These are phyloP conservation scores for Temnothorax curvispinosus DNA, from an alignment of 1,140 invertebrate species.

Conservation along the genomic window DNA sequence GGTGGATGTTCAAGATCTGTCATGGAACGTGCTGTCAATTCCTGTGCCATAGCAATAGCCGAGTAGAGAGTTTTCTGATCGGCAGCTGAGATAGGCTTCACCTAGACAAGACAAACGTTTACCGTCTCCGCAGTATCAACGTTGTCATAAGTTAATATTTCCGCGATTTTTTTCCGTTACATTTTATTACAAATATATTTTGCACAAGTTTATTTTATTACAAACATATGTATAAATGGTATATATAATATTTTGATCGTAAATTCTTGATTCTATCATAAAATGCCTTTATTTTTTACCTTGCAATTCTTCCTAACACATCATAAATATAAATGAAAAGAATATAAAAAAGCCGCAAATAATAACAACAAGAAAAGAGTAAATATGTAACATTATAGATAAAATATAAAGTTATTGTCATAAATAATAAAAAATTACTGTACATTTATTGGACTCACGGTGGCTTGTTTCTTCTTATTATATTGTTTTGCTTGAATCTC, in stretches of 20 bases:
- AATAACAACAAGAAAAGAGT: slow-evolving; percentile 66
- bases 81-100: slow-evolving; percentile 97
- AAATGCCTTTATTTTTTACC: background rate
- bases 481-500: slow-evolving; percentile 88
- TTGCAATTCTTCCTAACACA: background rate
- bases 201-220: background rate
- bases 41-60: slow-evolving; percentile 97
- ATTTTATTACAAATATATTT: background rate
- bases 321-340: slow-evolving; percentile 56
- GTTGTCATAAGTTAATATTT: slow-evolving; percentile 10
- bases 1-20: slow-evolving; percentile 90
- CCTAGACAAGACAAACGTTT: slow-evolving; percentile 84
- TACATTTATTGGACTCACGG: slow-evolving; percentile 87
- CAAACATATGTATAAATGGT: background rate
- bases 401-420: slow-evolving; percentile 62
- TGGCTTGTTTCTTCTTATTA: slow-evolving; percentile 91
- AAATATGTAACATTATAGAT: slow-evolving; percentile 49
- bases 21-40: slow-evolving; percentile 95
- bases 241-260: background rate
- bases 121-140: slow-evolving; percentile 34
- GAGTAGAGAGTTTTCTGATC: slow-evolving; percentile 97
- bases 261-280: background rate
- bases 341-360: slow-evolving; percentile 64
- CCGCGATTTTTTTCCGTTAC: slow-evolving; percentile 8
- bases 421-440: slow-evolving; percentile 78